phyloP scores from a whole-genome alignment of 2,888 invertebrate species.

The Didymodactylos carnosus region DNA sequence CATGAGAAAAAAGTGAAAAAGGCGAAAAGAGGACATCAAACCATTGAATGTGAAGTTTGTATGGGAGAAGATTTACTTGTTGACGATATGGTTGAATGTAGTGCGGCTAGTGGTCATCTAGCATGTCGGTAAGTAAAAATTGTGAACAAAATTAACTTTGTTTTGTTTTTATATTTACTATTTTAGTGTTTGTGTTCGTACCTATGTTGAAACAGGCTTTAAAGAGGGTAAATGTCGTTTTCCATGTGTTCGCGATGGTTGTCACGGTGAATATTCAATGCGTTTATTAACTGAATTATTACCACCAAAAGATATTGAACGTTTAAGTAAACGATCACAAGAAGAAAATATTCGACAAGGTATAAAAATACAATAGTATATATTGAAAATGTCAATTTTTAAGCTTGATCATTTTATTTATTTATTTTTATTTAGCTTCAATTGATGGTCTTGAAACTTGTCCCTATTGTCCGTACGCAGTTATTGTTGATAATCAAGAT shows the following conservation, averaged over 20 bases:
- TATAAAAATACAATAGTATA: neutral
- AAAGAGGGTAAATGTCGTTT: neutral
- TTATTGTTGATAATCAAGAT: conserved; percentile 35
- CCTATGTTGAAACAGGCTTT: neutral
- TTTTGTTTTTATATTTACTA: no score
- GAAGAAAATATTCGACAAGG: neutral
- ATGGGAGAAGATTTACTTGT: conserved; percentile 40
- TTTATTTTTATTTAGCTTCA: conserved; percentile 24
- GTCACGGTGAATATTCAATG: neutral
- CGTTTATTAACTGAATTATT: neutral
- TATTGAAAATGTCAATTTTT: neutral
- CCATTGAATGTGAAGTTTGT: conserved; percentile 41
- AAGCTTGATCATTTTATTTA: no score
- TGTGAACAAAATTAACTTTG: neutral
- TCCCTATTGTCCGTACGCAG: conserved; percentile 43
- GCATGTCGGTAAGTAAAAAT: conserved; percentile 34
- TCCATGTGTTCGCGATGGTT: neutral
- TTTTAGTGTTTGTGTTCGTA: neutral
- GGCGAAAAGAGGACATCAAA: conserved; percentile 30
- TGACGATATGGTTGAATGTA: conserved; percentile 33
- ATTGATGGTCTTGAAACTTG: conserved; percentile 41
- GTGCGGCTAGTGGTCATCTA: conserved; percentile 36
- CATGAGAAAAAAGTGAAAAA: conserved; percentile 17
- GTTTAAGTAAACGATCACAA: neutral
- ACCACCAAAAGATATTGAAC: neutral